Evolutionary conservation across 2,113 vertebrate genomes (phyloP), one percentile per base, ranked within the genome.

Genomic region (Hippoglossus stenolepis): DNA sequence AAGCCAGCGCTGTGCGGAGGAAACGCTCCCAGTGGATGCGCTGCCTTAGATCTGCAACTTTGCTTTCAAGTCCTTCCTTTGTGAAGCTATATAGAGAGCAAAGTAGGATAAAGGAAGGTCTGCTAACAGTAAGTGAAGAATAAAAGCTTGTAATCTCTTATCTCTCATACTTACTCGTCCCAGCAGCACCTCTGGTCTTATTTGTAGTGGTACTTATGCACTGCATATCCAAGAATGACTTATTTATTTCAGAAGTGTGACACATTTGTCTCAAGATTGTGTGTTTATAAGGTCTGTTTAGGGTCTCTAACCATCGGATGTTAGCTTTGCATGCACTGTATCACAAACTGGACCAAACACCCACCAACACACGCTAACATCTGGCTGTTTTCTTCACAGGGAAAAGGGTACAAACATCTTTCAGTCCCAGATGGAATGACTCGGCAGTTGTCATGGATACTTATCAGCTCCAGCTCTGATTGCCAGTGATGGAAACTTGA

Each of bases 61-160:
- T 60, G 49, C 67, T 86, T 84, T 87, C 60, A 85, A 75, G 73
- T 85, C 61, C 59, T 78, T 73, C 56, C 62, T 70, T 45, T 83
- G 53, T 78, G 65, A 2, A 64, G 74, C 67, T 67, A 60, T 58
- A 68, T 56, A 20, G 23, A 59, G 65, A 28, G 58, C 47, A 78
- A 23, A 70, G 70, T 4, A 23, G 49, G 72, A 76, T 77, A 72
- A 71, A 74, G 31, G 47, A 82, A 71, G 62, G 64, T 76, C 70
- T 73, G 17, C 43, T 24, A 85, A 64, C 59, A 62, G 40, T 54
- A 35, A 82, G 24, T 11, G 2, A 21, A 61, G 51, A 76, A 74
- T 49, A 70, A 73, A 62, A 53, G 47, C 47, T 54, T 80, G 38
- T 78, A 62, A 57, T 31, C 23, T 14, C 60, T 66, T 20, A 47